Percentiles rank a stretch among this genome's conserved stretches.
These are phyloP conservation scores for Pseudois nayaur DNA, from an alignment of 2,113 vertebrate species.

Conservation along the genomic window DNA sequence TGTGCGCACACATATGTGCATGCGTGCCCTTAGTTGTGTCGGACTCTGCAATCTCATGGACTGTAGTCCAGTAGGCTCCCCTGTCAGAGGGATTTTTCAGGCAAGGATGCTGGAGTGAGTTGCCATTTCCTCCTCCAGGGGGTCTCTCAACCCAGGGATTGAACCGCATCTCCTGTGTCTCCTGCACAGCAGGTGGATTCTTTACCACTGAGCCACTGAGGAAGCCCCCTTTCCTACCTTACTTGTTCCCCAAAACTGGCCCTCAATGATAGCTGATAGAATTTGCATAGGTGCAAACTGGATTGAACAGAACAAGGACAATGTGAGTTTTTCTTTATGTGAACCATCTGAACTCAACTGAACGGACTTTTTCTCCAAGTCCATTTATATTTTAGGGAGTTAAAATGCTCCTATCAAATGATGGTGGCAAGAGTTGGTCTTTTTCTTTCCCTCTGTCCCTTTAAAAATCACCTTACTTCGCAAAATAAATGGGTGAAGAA, in stretches of 20 bases:
- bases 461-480: background rate
- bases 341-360: background rate
- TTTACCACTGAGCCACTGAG: background rate
- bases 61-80: background rate
- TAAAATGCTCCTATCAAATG: conserved; percentile 17
- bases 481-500: background rate
- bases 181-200: background rate
- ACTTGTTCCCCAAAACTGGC: background rate
- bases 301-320: background rate
- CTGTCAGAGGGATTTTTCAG: background rate
- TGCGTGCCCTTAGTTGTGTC: accelerated
- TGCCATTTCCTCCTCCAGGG: background rate
- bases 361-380: background rate
- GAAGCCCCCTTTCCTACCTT: background rate
- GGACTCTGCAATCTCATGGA: background rate
- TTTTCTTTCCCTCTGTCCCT: background rate
- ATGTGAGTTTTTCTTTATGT: background rate
- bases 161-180: background rate
- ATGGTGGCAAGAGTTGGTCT: background rate
- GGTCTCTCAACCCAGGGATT: background rate
- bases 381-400: background rate
- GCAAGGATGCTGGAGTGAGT: background rate
- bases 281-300: background rate
- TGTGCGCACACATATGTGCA: accelerated
- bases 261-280: background rate